Evolutionary conservation across 2,797 vertebrate genomes (phyloP).

Genomic region (Anisognathus igniventris): DNA sequence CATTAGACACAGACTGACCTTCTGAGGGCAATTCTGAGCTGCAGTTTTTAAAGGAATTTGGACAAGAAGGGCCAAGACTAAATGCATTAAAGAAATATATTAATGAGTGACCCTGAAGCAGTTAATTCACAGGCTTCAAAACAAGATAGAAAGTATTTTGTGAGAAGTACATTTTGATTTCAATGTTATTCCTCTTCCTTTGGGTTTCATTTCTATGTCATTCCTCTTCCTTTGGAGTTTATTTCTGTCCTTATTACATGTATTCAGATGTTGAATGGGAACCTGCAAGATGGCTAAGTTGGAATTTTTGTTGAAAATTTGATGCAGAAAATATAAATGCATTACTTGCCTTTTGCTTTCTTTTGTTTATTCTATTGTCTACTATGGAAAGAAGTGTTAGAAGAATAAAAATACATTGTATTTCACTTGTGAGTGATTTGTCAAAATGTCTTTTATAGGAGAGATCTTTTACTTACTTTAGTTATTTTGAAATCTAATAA

Average conservation of each 20-base stretch:
- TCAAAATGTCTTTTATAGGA: not conserved
- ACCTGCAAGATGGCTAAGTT: not conserved
- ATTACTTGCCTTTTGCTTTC: not conserved
- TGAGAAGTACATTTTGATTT: not conserved
- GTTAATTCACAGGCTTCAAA: not conserved
- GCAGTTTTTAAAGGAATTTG: not conserved
- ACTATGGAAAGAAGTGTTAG: not conserved
- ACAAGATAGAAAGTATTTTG: not conserved
- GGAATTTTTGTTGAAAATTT: not conserved
- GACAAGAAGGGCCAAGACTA: not conserved
- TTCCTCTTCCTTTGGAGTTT: not conserved
- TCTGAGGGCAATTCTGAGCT: not conserved
- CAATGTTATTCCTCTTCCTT: not conserved
- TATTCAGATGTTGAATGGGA: not conserved
- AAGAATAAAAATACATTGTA: not conserved
- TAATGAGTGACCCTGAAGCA: not conserved
- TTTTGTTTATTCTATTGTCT: not conserved
- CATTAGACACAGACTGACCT: not conserved
- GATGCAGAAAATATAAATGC: not conserved
- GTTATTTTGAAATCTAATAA: not conserved
- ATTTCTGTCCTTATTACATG: not conserved
- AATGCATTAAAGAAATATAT: not conserved
- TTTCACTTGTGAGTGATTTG: not conserved
- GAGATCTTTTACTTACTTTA: not conserved
- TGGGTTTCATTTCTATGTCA: not conserved